These are phyloP conservation scores for Anthrax anthrax DNA, from an alignment of 2,888 invertebrate genomes.

Conservation along the genomic window DNA sequence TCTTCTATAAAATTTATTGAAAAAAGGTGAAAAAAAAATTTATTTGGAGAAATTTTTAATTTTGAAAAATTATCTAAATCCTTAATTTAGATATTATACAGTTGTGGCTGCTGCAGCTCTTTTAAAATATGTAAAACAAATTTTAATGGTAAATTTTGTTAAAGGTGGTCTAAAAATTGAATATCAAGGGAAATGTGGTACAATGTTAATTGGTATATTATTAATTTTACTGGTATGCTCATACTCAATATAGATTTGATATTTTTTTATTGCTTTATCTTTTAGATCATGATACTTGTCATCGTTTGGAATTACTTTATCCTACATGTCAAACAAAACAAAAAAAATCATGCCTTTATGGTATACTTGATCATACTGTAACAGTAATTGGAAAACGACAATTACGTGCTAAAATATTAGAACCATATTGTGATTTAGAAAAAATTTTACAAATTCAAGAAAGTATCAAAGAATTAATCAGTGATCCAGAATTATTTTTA, in stretches of 20 bases:
- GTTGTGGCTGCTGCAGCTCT: slow-evolving; percentile 73
- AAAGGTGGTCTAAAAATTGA: slow-evolving; percentile 63
- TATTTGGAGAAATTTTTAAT: not conserved
- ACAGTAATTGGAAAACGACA: slow-evolving; percentile 63
- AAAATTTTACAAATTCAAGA: slow-evolving; percentile 56
- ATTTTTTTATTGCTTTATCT: too few species aligned
- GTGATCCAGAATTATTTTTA: slow-evolving; percentile 49
- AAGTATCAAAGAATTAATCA: slow-evolving; percentile 61
- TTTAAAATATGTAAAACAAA: slow-evolving; percentile 68
- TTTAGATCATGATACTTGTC: slow-evolving; percentile 69
- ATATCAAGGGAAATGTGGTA: slow-evolving; percentile 67
- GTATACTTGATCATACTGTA: slow-evolving; percentile 51
- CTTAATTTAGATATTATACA: slow-evolving; percentile 57
- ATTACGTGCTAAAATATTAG: slow-evolving; percentile 64
- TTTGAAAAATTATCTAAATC: not conserved
- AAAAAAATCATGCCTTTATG: slow-evolving; percentile 42
- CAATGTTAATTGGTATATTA: slow-evolving; percentile 62
- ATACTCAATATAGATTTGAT: slow-evolving; percentile 66
- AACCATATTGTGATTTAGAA: slow-evolving; percentile 55
- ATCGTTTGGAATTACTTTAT: slow-evolving; percentile 57
- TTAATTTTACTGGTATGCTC: slow-evolving; percentile 46
- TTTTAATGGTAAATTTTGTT: slow-evolving; percentile 59
- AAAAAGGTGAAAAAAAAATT: slow-evolving; percentile 42
- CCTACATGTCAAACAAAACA: slow-evolving; percentile 35
- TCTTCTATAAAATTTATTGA: slow-evolving; percentile 48